phyloP scores from a whole-genome alignment of 53 echinoderm and acorn worm species.

The Holothuria leucospilota region DNA sequence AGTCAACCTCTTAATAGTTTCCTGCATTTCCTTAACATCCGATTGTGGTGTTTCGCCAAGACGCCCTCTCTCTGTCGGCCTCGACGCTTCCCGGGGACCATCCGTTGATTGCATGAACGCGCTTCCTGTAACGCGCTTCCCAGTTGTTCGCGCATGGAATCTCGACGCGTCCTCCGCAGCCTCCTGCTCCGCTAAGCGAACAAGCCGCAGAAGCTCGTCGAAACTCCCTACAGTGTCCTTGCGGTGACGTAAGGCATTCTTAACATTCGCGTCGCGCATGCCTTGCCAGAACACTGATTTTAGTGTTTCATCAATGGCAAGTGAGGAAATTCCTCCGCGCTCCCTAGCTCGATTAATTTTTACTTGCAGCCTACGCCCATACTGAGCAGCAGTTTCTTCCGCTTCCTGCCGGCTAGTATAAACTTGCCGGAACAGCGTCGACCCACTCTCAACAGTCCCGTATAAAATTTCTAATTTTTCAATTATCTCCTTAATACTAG shows the following conservation, averaged over 20 bases:
- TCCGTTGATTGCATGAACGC: too few relatives aligned
- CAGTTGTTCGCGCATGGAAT: not conserved
- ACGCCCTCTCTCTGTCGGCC: too few relatives aligned
- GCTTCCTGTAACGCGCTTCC: too few relatives aligned
- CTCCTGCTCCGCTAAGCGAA: slow-evolving; percentile 25
- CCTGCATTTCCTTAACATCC: not conserved
- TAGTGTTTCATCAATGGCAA: not conserved
- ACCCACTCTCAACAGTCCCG: too few relatives aligned
- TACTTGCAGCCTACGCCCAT: slow-evolving; percentile 20
- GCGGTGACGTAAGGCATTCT: too few relatives aligned
- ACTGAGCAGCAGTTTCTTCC: slow-evolving; percentile 14
- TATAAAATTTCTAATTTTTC: too few relatives aligned
- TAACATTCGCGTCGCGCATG: too few relatives aligned
- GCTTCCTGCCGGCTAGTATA: not conserved
- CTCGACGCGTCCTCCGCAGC: not conserved
- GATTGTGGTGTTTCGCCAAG: too few relatives aligned
- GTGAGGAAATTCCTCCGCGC: not conserved
- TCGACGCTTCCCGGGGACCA: too few relatives aligned
- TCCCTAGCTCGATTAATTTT: not conserved
- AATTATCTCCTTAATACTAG: not conserved
- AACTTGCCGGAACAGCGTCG: slow-evolving; percentile 10
- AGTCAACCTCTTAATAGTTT: not conserved
- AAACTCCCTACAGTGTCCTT: too few relatives aligned
- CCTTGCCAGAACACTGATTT: slow-evolving; percentile 39
- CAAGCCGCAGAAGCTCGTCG: slow-evolving; percentile 14